phyloP scores from a whole-genome alignment of 2,797 vertebrate genomes.

The Oryzias dopingdopingensis region DNA sequence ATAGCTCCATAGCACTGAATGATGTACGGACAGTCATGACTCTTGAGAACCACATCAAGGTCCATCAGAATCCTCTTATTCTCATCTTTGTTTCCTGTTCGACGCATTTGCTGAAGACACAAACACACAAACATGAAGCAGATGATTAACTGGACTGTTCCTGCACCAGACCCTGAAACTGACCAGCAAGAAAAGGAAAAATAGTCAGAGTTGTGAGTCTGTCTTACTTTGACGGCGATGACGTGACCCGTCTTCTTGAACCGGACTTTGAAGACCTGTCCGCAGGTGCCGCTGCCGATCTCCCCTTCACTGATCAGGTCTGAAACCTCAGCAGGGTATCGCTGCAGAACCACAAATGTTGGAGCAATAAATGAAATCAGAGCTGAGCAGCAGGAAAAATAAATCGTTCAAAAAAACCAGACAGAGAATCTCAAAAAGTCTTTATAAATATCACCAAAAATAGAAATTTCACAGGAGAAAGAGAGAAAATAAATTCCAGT shows the following conservation, averaged over 20 bases:
- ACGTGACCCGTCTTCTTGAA: constrained; percentile 91
- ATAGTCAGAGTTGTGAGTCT: not conserved
- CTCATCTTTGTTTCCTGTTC: constrained; percentile 93
- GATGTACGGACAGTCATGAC: constrained; percentile 95
- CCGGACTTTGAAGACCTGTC: constrained; percentile 94
- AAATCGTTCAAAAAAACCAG: too few species aligned
- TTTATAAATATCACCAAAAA: too few species aligned
- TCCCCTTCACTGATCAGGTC: constrained; percentile 92
- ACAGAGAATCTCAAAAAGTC: too few species aligned
- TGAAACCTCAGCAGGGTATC: constrained; percentile 90
- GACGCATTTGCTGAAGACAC: constrained; percentile 89
- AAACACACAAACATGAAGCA: constrained; percentile 23
- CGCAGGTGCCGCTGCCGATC: constrained; percentile 93
- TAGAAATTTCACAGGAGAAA: too few species aligned
- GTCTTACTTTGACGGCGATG: constrained; percentile 90
- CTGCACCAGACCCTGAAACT: too few species aligned
- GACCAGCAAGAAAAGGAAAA: too few species aligned
- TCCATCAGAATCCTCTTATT: constrained; percentile 97
- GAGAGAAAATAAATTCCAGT: too few species aligned
- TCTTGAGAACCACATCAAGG: constrained; percentile 93
- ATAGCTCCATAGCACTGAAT: constrained; percentile 97
- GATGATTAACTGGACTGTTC: too few species aligned
- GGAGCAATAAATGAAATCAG: too few species aligned
- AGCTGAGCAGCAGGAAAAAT: too few species aligned
- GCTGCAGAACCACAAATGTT: constrained; percentile 70